Conservation (phyloP, 35 echinoderm and acorn worm genomes). For the Heliocidaris tuberculata region DNA sequence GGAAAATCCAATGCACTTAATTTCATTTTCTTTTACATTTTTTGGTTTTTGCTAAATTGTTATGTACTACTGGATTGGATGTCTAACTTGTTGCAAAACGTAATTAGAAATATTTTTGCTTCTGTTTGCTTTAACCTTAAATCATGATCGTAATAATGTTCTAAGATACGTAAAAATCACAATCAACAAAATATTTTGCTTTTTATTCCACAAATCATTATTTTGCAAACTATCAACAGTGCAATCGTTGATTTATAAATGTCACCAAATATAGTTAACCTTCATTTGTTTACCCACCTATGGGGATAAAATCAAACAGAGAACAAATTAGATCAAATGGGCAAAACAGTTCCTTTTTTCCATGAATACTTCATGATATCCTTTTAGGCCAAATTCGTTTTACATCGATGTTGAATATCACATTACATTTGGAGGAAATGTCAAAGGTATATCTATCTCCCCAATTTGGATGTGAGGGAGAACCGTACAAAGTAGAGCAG, state of each 20-base stretch:
- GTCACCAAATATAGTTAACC: slow-evolving; percentile 1
- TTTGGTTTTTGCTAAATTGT: too few relatives aligned
- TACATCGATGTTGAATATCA: slow-evolving; percentile 12
- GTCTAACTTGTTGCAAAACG: too few relatives aligned
- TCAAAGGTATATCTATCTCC: neutral
- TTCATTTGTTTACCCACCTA: neutral
- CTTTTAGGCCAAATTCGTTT: slow-evolving; percentile 17
- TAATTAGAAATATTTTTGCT: too few relatives aligned
- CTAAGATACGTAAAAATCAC: neutral
- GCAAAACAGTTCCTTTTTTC: neutral
- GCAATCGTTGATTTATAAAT: neutral
- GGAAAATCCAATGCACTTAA: too few relatives aligned
- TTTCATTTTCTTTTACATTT: too few relatives aligned
- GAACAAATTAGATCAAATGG: neutral
- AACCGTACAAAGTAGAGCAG: neutral
- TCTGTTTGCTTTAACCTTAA: too few relatives aligned
- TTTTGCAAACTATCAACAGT: neutral
- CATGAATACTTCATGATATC: slow-evolving; percentile 18
- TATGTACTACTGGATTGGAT: too few relatives aligned
- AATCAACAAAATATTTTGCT: neutral
- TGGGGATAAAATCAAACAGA: neutral
- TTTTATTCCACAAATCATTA: neutral
- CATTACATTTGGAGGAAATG: neutral
- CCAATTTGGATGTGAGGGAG: neutral
- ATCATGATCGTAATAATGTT: neutral